A percentile compares a stretch with the other conserved stretches of the same genome.
Evolutionary conservation across 2,888 invertebrate genomes (phyloP).

Genomic region (Axea sp.): DNA sequence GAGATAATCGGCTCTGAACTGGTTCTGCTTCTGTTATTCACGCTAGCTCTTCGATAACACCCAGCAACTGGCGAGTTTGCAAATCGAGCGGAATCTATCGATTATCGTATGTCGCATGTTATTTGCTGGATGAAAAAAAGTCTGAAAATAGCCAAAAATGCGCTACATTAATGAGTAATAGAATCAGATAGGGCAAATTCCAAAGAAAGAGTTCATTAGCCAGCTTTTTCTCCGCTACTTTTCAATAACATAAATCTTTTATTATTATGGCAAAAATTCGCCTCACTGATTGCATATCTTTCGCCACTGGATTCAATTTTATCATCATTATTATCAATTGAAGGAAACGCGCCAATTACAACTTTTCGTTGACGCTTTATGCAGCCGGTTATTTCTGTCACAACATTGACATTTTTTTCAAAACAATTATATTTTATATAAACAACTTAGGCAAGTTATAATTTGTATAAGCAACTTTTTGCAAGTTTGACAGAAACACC

Average conservation of each 20-base stretch:
- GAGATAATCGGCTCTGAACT: constrained; percentile 59
- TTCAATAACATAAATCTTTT: constrained; percentile 46
- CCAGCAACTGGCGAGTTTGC: constrained; percentile 56
- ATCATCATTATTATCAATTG: constrained; percentile 27
- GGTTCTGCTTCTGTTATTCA: constrained; percentile 62
- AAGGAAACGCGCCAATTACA: constrained; percentile 30
- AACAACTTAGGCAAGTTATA: too few species aligned
- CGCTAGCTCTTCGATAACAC: constrained; percentile 57
- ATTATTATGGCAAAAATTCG: constrained; percentile 55
- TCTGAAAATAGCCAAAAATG: constrained; percentile 26
- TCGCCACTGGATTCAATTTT: constrained; percentile 22
- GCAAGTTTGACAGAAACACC: too few species aligned
- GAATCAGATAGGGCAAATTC: constrained; percentile 52
- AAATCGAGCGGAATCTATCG: constrained; percentile 62
- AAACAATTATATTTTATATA: too few species aligned
- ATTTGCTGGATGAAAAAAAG: constrained; percentile 39
- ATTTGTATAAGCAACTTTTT: too few species aligned
- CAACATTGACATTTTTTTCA: too few species aligned
- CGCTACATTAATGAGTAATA: constrained; percentile 51
- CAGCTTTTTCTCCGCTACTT: constrained; percentile 11
- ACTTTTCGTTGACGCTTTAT: constrained; percentile 47
- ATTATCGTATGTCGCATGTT: constrained; percentile 58
- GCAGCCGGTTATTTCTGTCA: constrained; percentile 15
- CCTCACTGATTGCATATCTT: constrained; percentile 40
- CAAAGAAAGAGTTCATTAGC: constrained; percentile 55